A percentile compares a stretch with the other conserved stretches of the same genome.
These are phyloP conservation scores for Clarias fuscus DNA, from an alignment of 2,797 vertebrate species.

Conservation along the genomic window DNA sequence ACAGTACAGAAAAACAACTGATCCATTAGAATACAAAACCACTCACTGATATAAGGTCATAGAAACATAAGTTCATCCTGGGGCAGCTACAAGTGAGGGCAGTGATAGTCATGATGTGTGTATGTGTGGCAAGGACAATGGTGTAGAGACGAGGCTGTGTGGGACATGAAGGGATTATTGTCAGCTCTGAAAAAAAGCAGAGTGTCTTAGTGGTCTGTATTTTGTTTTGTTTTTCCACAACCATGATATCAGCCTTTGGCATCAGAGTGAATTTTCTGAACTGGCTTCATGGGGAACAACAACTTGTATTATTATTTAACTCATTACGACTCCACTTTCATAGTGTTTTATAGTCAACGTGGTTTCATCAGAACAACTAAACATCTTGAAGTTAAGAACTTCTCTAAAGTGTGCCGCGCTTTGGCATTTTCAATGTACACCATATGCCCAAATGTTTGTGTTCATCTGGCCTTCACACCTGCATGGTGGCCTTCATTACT, in stretches of 20 bases:
- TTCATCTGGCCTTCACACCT: neutral
- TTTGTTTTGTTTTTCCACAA: neutral
- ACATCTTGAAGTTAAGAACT: neutral
- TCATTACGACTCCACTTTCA: neutral
- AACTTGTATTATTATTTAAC: neutral
- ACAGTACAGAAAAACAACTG: neutral
- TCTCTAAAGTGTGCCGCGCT: neutral
- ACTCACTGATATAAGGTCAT: neutral
- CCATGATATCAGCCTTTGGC: conserved; percentile 24
- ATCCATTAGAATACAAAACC: neutral
- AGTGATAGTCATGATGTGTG: neutral
- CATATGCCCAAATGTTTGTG: neutral
- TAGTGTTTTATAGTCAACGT: neutral
- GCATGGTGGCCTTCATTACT: neutral
- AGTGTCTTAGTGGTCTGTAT: neutral
- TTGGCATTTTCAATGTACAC: neutral
- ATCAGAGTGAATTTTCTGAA: neutral
- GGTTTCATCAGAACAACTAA: neutral
- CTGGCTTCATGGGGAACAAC: neutral
- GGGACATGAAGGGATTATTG: conserved; percentile 25
- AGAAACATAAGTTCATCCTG: neutral
- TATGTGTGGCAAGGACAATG: conserved; percentile 18
- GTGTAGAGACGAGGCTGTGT: conserved; percentile 1
- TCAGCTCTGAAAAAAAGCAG: neutral
- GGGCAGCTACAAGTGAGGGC: neutral